Evolutionary conservation across 2,797 vertebrate genomes (phyloP), one percentile per base, ranked within the genome.

Genomic region (Poecilia gillii): DNA sequence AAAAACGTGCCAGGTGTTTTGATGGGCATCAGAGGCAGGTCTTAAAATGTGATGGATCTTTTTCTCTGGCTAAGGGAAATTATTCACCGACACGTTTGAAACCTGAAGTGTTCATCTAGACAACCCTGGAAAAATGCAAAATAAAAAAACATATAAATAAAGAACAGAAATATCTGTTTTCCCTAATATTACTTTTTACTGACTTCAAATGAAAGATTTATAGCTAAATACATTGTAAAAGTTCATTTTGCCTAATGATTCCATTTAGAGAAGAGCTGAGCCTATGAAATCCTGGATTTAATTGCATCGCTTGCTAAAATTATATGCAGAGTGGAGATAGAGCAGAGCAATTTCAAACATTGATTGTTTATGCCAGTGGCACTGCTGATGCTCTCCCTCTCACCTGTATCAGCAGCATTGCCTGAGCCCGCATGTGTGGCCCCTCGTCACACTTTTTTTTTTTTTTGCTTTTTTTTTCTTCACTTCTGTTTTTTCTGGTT

Each of bases 391-490:
- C 45, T 77, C 72, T 74, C 83, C 72, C 57, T 25, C 78, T 86
- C 75, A 79, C 77, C 78, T 85, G 81, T 78, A 79, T 86, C 81
- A 39, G 84, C 77, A 14, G 62, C 80, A 33, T 78, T 83, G 45
- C 79, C 79, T 66, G 73, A 82, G 47, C 76, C 36, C 82, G 28
- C 79, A 70, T 77, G 59, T 80, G 70, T 73, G 76, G 66, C 64
- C 79, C 64, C 41, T 66, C 71, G 72, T 11, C 41, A n/a, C 11
- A 49, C 1, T 2, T 51, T 51, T 49, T 47, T 46, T 45, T 28
- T 20, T 66, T 76, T 47, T 41, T 53, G 46, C 46, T 70, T 78
- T 84, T 76, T 84, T 47, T 76, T 73, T 0, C 47, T 2, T 73
- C 39, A 13, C 25, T 18, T 45, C 5, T 64, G 7, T 31, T 55